Evolutionary conservation across 2,113 vertebrate species (phyloP).

Genomic region (Seriola aureovittata): DNA sequence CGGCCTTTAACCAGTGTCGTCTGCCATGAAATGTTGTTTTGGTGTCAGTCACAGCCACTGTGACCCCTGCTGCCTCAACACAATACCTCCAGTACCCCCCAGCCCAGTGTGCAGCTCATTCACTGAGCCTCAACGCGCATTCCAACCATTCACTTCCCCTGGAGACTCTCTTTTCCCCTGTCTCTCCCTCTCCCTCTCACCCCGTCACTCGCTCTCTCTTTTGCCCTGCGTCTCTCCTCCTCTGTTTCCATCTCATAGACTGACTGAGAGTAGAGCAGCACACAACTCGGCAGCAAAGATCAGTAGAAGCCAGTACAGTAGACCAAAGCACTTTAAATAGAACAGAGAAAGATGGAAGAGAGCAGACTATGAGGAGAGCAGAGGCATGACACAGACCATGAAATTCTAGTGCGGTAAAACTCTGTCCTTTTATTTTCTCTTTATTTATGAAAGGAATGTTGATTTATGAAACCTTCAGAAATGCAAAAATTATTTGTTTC

Average conservation of each 20-base stretch:
- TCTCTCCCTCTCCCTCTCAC: constrained; percentile 63
- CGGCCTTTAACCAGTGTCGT: constrained; percentile 73
- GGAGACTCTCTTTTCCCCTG: constrained; percentile 71
- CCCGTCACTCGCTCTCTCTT: constrained; percentile 57
- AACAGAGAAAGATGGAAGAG: constrained; percentile 24
- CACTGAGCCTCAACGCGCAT: constrained; percentile 77
- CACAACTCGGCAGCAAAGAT: constrained; percentile 44
- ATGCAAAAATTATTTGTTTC: not conserved
- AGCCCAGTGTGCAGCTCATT: constrained; percentile 79
- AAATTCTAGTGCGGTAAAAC: constrained; percentile 29
- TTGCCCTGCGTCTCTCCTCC: constrained; percentile 39
- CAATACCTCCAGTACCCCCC: constrained; percentile 76
- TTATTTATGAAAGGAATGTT: not conserved
- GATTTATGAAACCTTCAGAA: constrained; percentile 11
- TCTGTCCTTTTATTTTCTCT: constrained; percentile 27
- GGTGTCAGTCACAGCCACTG: constrained; percentile 82
- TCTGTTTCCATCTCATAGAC: constrained; percentile 54
- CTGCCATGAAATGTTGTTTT: constrained; percentile 83
- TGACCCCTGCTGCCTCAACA: constrained; percentile 82
- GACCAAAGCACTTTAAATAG: constrained; percentile 56
- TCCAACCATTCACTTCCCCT: constrained; percentile 83
- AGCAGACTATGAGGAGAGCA: constrained; percentile 20
- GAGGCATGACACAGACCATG: constrained; percentile 37
- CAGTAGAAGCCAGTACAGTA: constrained; percentile 41
- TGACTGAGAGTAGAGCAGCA: constrained; percentile 46